Percentiles rank a stretch among this genome's conserved stretches.
These are phyloP conservation scores for Kradibia gibbosae DNA, from an alignment of 1,140 invertebrate genomes.

Conservation along the genomic window DNA sequence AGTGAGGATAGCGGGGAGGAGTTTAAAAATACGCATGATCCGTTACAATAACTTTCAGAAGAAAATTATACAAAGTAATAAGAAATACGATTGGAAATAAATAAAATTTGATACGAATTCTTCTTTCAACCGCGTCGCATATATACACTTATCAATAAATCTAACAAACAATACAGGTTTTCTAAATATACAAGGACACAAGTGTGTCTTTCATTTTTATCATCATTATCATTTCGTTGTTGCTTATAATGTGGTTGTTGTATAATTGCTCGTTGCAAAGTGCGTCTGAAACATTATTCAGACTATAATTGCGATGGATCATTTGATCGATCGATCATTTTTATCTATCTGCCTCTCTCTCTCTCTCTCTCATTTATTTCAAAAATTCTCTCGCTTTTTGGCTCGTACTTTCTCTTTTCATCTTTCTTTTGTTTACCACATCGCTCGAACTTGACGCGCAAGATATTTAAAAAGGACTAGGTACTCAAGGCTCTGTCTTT, in stretches of 20 bases:
- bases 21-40: not conserved
- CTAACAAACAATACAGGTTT: conserved; percentile 35
- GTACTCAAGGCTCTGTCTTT: conserved; percentile 58
- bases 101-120: conserved; percentile 40
- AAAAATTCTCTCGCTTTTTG: conserved; percentile 5
- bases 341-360: not conserved
- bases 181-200: conserved; percentile 37
- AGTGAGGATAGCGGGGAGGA: not conserved
- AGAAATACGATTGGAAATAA: conserved; percentile 33
- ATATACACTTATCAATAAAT: conserved; percentile 36
- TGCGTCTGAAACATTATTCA: conserved; percentile 11
- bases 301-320: not conserved
- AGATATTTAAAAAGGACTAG: conserved; percentile 64
- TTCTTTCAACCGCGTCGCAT: not conserved
- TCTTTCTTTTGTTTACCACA: conserved; percentile 2
- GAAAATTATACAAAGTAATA: not conserved
- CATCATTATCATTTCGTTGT: not conserved
- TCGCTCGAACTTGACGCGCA: conserved; percentile 42
- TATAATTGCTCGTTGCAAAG: not conserved
- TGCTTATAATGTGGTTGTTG: not conserved
- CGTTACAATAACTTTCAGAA: not conserved
- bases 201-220: conserved; percentile 6
- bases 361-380: not conserved
- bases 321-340: not conserved
- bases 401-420: not conserved